Evolutionary conservation across 2,888 invertebrate genomes (phyloP).

Genomic region (Euspilapteryx auroguttella): DNA sequence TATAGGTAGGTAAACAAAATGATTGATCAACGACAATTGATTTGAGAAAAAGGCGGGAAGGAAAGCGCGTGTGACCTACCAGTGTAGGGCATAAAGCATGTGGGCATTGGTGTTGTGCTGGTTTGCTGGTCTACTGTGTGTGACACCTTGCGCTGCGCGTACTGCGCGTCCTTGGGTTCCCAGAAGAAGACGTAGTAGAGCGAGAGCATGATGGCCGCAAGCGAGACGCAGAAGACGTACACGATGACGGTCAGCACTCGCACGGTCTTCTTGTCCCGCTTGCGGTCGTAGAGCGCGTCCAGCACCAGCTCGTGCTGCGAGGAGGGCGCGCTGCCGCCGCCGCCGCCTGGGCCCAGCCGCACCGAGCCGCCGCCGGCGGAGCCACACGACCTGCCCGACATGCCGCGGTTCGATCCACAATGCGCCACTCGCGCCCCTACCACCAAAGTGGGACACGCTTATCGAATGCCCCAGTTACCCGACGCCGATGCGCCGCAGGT

Average conservation of each 20-base stretch:
- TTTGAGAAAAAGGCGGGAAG: constrained; percentile 9
- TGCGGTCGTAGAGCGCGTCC: constrained; percentile 77
- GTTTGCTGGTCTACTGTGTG: constrained; percentile 50
- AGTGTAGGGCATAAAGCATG: constrained; percentile 57
- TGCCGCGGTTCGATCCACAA: constrained; percentile 14
- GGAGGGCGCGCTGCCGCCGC: constrained; percentile 13
- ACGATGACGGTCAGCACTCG: constrained; percentile 91
- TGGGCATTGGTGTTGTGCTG: constrained; percentile 57
- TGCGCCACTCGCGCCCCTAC: constrained; percentile 15
- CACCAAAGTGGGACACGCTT: constrained; percentile 47
- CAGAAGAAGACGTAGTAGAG: constrained; percentile 94
- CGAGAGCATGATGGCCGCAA: constrained; percentile 91
- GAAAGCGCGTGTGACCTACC: constrained; percentile 53
- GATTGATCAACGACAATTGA: too few species aligned
- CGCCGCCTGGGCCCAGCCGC: constrained; percentile 26
- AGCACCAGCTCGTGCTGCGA: constrained; percentile 69
- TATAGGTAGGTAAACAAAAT: too few species aligned
- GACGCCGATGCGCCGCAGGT: constrained; percentile 32
- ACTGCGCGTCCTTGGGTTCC: constrained; percentile 72
- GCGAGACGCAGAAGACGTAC: constrained; percentile 91
- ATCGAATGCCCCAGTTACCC: constrained; percentile 52
- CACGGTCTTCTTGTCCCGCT: constrained; percentile 85
- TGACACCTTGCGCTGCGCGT: constrained; percentile 54
- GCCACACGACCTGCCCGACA: constrained; percentile 63
- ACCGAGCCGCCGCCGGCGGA: constrained; percentile 53